Conservation (phyloP, 2,797 vertebrate genomes). For the Rousettus madagascariensis region DNA sequence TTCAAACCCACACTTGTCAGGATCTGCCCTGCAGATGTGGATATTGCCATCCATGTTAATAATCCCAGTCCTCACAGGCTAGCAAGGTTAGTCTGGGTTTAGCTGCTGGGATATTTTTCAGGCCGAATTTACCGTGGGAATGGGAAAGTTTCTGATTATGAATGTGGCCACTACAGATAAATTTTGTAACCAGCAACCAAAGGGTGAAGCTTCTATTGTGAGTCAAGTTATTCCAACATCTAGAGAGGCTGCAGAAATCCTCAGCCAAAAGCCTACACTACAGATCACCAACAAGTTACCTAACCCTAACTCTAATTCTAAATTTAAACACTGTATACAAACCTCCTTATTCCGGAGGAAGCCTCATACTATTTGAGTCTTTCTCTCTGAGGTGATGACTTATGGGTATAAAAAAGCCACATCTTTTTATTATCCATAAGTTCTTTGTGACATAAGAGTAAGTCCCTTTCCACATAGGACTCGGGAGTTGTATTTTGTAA, state of each 20-base stretch:
- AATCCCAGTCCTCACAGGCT: background rate
- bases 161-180: background rate
- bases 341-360: background rate
- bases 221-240: background rate
- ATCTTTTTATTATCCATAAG: background rate
- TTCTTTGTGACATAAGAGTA: background rate
- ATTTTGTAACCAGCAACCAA: background rate
- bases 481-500: background rate
- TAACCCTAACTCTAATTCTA: background rate
- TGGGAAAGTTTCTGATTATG: background rate
- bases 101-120: background rate
- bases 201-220: background rate
- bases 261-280: background rate
- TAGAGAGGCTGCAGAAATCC: background rate
- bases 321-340: constrained; percentile 13
- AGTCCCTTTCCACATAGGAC: background rate
- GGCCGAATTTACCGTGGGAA: background rate
- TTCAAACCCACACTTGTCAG: background rate
- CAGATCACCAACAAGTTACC: background rate
- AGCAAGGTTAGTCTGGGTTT: background rate
- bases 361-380: background rate
- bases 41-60: background rate
- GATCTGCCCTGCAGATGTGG: background rate
- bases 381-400: background rate
- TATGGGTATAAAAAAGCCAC: background rate